Conservation (phyloP, 1,140 invertebrate species). For the Scaptomyza graminum region DNA sequence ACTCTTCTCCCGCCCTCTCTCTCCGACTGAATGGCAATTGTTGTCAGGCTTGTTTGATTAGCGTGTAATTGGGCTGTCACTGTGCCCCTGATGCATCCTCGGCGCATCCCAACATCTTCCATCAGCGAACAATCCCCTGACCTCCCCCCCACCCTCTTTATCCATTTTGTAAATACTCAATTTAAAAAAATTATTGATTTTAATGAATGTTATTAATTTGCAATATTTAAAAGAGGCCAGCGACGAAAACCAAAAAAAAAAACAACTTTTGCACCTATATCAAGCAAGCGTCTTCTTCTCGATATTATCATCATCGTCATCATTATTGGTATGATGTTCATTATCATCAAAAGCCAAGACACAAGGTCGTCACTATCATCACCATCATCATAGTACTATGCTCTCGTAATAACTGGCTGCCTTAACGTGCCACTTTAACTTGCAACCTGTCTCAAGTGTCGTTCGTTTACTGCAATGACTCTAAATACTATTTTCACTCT, state of each 20-base stretch:
- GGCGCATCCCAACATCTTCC: background rate
- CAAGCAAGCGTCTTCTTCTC: conserved; percentile 53
- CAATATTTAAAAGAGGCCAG: conserved; percentile 28
- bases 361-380: conserved; percentile 28
- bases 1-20: background rate
- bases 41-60: conserved; percentile 82
- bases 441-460: background rate
- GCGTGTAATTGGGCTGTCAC: conserved; percentile 64
- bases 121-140: background rate
- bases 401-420: conserved; percentile 22
- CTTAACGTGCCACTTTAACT: background rate
- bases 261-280: conserved; percentile 49
- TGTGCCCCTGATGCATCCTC: background rate
- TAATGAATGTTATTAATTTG: conserved; percentile 78
- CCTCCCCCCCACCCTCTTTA: background rate
- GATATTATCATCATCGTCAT: conserved; percentile 29
- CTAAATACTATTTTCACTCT: too few species aligned
- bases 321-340: conserved; percentile 12
- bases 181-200: conserved; percentile 72
- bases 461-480: conserved; percentile 8
- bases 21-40: conserved; percentile 66
- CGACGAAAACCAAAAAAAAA: too few species aligned
- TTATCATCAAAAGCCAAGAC: conserved; percentile 4
- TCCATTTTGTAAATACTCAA: conserved; percentile 60
- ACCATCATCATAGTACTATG: background rate